These are phyloP conservation scores for Siderastrea radians DNA, from an alignment of 92 coral and sea anemone genomes.

Conservation along the genomic window DNA sequence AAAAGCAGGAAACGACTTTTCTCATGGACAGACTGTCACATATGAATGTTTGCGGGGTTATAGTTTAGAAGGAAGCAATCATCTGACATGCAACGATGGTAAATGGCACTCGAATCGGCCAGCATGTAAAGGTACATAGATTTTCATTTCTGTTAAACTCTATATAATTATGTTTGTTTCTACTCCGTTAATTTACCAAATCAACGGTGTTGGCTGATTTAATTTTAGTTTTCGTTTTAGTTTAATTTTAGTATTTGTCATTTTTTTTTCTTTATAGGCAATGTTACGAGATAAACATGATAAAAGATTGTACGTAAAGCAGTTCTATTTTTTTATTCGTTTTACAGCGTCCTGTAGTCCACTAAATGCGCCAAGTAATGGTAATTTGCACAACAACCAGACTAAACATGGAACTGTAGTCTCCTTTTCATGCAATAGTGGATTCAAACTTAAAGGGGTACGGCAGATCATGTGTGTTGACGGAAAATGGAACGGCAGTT, in stretches of 20 bases:
- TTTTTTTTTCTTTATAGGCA: too few relatives aligned
- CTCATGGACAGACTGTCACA: constrained; percentile 40
- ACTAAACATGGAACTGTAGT: constrained; percentile 5
- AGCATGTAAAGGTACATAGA: constrained; percentile 7
- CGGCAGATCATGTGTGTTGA: constrained; percentile 40
- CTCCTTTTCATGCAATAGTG: constrained; percentile 28
- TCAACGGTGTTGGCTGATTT: too few relatives aligned
- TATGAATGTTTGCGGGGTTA: constrained; percentile 45
- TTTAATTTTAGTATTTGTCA: too few relatives aligned
- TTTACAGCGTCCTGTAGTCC: neutral
- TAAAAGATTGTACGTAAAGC: too few relatives aligned
- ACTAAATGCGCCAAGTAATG: neutral
- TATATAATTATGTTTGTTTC: too few relatives aligned
- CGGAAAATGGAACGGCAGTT: constrained; percentile 52
- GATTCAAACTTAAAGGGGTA: constrained; percentile 31
- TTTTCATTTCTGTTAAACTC: too few relatives aligned
- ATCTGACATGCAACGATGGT: constrained; percentile 46
- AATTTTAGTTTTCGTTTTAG: too few relatives aligned
- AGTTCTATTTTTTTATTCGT: neutral
- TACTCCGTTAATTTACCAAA: too few relatives aligned
- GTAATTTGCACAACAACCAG: neutral
- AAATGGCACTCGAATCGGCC: constrained; percentile 33
- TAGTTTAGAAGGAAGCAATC: constrained; percentile 20
- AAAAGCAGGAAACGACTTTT: constrained; percentile 32
- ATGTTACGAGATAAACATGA: too few relatives aligned